Evolutionary conservation across 2,797 vertebrate species (phyloP).

Genomic region (Champsocephalus gunnari): DNA sequence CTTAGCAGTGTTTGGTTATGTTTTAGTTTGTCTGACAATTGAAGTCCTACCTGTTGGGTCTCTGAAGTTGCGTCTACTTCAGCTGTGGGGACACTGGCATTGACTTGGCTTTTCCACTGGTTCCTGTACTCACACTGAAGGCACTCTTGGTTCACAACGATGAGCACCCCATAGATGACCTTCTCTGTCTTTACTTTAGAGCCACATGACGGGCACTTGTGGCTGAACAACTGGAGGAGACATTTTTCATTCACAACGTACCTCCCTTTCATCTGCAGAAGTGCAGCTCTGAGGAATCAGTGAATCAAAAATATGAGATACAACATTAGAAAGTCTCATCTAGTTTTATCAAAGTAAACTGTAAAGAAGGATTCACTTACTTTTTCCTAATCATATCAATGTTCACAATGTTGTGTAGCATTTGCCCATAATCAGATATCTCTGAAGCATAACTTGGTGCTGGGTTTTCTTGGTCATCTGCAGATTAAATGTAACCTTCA

Average conservation of each 20-base stretch:
- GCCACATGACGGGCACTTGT: slow-evolving; percentile 28
- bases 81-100: background rate
- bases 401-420: background rate
- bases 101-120: slow-evolving; percentile 29
- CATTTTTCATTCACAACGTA: slow-evolving; percentile 20
- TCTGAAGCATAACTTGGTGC: slow-evolving; percentile 4
- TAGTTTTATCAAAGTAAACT: no score
- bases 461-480: slow-evolving; percentile 21
- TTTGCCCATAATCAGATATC: background rate
- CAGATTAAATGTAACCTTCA: background rate
- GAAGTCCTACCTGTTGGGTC: slow-evolving; percentile 18
- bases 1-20: background rate
- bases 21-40: background rate
- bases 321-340: background rate
- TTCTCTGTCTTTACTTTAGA: slow-evolving; percentile 24
- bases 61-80: slow-evolving; percentile 2
- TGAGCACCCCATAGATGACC: slow-evolving; percentile 3
- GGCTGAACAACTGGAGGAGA: slow-evolving; percentile 24
- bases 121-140: slow-evolving; percentile 26
- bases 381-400: slow-evolving; percentile 15
- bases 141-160: slow-evolving; percentile 30
- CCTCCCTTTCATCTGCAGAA: slow-evolving; percentile 12
- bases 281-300: background rate
- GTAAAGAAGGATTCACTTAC: background rate
- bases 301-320: background rate